Evolutionary conservation across 23 tunicate species (phyloP).

Genomic region (Halocynthia roretzi): DNA sequence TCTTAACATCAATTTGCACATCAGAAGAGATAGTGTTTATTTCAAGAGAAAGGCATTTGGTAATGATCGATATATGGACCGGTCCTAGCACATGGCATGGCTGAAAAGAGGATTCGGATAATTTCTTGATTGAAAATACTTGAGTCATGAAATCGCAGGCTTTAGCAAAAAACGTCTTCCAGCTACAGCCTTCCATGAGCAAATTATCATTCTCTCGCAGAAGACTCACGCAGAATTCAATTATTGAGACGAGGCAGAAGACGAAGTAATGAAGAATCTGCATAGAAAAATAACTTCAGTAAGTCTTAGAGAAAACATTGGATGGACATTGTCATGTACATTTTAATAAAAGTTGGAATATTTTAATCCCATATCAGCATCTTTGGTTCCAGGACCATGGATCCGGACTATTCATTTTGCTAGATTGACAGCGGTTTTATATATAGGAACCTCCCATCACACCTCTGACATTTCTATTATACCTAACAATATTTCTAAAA

Average conservation of each 20-base stretch:
- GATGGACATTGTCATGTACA: background rate
- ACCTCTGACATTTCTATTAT: background rate
- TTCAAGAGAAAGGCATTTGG: too few relatives aligned
- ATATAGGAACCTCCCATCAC: background rate
- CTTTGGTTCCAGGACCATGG: background rate
- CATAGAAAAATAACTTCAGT: background rate
- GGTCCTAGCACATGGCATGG: too few relatives aligned
- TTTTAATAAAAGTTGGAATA: background rate
- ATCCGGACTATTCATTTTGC: too few relatives aligned
- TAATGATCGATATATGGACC: too few relatives aligned
- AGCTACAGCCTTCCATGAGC: background rate
- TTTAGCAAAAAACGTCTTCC: background rate
- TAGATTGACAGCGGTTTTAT: too few relatives aligned
- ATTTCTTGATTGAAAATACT: constrained; percentile 5
- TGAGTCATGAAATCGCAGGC: constrained; percentile 2
- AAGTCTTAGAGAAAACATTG: too few relatives aligned
- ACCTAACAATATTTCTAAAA: background rate
- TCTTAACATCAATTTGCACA: too few relatives aligned
- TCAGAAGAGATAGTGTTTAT: too few relatives aligned
- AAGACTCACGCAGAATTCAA: background rate
- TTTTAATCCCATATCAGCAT: background rate
- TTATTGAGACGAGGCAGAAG: constrained; percentile 11
- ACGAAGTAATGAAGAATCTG: constrained; percentile 9
- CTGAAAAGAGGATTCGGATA: too few relatives aligned
- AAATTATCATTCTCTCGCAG: background rate